These are phyloP conservation scores for Antheraea mylitta DNA, from an alignment of 1,140 invertebrate species.

Conservation along the genomic window DNA sequence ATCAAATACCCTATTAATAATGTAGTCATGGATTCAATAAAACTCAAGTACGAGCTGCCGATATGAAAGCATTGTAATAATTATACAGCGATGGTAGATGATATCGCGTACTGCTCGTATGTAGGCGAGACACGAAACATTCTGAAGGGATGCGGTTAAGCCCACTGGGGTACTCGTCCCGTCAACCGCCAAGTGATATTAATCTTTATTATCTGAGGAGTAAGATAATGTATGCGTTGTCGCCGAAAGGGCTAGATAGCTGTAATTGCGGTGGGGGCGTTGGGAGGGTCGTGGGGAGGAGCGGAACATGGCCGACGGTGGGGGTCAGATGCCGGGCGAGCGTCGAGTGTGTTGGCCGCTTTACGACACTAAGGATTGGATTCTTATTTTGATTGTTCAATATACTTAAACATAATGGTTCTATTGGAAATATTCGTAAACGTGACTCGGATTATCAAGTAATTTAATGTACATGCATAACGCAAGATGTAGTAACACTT, in stretches of 20 bases:
- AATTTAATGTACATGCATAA: background rate
- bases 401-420: background rate
- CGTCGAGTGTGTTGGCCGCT: constrained; percentile 24
- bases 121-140: constrained; percentile 53
- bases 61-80: constrained; percentile 30
- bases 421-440: background rate
- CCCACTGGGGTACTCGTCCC: constrained; percentile 40
- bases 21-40: constrained; percentile 26
- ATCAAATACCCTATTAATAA: background rate
- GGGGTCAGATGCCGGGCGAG: constrained; percentile 58
- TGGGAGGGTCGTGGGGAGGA: constrained; percentile 67
- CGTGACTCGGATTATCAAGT: background rate
- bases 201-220: constrained; percentile 60
- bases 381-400: background rate
- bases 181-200: constrained; percentile 41
- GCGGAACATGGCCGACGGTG: constrained; percentile 55
- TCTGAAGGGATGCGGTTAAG: constrained; percentile 49
- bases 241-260: constrained; percentile 38
- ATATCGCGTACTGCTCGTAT: constrained; percentile 40
- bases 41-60: constrained; percentile 20
- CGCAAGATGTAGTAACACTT: background rate
- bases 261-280: constrained; percentile 66
- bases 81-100: constrained; percentile 31
- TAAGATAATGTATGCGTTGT: constrained; percentile 57
- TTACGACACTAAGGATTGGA: background rate